Percentiles rank a stretch among this genome's conserved stretches.
Evolutionary conservation across 2,113 vertebrate genomes (phyloP).

Genomic region (Clupea harengus): DNA sequence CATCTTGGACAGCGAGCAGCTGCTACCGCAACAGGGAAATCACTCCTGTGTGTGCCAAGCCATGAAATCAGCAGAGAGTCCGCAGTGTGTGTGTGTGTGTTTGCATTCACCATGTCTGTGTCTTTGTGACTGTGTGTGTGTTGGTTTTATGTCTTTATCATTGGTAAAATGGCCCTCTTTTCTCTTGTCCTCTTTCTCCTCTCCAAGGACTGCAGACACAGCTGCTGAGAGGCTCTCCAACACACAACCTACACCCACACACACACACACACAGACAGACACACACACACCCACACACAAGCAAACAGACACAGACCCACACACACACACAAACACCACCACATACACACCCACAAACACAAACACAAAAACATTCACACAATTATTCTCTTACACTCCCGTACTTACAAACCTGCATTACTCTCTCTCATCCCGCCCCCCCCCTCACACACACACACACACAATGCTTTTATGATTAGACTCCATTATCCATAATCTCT

Average conservation of each 20-base stretch:
- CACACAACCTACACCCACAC: neutral
- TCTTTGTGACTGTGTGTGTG: neutral
- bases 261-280: neutral
- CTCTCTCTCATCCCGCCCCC: no score
- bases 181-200: neutral
- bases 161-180: neutral
- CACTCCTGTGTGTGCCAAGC: constrained; percentile 56
- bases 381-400: neutral
- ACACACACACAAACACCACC: neutral
- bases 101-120: neutral
- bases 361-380: neutral
- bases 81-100: constrained; percentile 4
- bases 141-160: neutral
- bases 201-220: neutral
- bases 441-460: no score
- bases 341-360: no score
- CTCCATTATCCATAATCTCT: neutral
- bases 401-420: no score
- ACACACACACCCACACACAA: no score
- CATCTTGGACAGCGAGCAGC: constrained; percentile 30
- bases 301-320: neutral
- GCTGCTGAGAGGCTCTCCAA: neutral
- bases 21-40: constrained; percentile 58
- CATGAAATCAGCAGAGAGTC: constrained; percentile 60
- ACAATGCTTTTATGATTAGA: neutral